phyloP scores from a whole-genome alignment of 2,797 vertebrate species.

The Eutrigla gurnardus region DNA sequence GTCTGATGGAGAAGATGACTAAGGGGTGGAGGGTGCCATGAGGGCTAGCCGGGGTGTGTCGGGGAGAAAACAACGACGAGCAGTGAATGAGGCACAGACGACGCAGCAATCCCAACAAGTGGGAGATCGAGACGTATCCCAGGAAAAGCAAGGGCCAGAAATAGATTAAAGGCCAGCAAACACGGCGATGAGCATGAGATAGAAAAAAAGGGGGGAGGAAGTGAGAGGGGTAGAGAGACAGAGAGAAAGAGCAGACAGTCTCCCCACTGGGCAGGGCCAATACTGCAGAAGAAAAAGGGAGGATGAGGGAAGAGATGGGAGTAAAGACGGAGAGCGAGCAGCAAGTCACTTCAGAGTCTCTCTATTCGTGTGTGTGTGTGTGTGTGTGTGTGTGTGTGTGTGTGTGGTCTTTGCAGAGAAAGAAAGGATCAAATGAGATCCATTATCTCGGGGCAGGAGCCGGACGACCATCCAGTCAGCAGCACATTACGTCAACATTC shows the following conservation, averaged over 20 bases:
- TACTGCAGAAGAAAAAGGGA: conserved; percentile 64
- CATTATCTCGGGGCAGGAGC: conserved; percentile 66
- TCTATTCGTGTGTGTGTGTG: conserved; percentile 2
- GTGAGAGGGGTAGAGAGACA: conserved; percentile 3
- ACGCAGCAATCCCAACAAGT: conserved; percentile 55
- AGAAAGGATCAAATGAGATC: conserved; percentile 60
- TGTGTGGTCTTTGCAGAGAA: conserved; percentile 22
- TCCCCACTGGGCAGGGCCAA: conserved; percentile 60
- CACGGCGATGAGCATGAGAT: conserved; percentile 38
- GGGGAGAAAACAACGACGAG: conserved; percentile 43
- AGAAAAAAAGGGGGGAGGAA: conserved; percentile 20
- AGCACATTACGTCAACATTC: conserved; percentile 61
- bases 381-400: conserved; percentile 22
- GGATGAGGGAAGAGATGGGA: conserved; percentile 37
- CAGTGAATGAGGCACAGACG: conserved; percentile 23
- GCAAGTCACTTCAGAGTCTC: conserved; percentile 45
- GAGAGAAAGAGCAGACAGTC: conserved; percentile 32
- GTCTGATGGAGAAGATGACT: conserved; percentile 5
- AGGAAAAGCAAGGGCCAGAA: conserved; percentile 55
- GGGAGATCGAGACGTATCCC: conserved; percentile 51
- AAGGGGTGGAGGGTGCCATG: conserved; percentile 10
- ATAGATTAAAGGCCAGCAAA: conserved; percentile 55
- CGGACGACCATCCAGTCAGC: conserved; percentile 59
- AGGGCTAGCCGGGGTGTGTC: conserved; percentile 39
- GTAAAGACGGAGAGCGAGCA: conserved; percentile 12